Percentiles rank a stretch among this genome's conserved stretches.
phyloP scores from a whole-genome alignment of 2,888 invertebrate species.

The Tiliacea citrago region DNA sequence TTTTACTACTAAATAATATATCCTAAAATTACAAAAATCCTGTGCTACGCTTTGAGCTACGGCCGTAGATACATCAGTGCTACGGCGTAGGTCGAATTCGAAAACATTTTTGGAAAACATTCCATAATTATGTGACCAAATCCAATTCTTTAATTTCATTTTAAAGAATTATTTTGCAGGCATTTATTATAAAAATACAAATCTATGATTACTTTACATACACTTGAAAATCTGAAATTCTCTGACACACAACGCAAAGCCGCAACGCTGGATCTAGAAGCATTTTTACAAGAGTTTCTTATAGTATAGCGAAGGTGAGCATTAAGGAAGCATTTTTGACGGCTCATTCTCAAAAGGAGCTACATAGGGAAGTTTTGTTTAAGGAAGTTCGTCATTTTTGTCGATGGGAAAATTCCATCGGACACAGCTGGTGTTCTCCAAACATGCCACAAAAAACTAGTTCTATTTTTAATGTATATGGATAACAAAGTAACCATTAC shows the following conservation, averaged over 20 bases:
- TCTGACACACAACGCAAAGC: background rate
- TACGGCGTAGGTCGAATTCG: slow-evolving; percentile 16
- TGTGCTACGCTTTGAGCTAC: background rate
- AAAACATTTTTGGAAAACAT: background rate
- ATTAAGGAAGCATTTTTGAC: background rate
- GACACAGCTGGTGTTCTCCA: background rate
- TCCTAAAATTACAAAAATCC: background rate
- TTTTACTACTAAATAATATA: too few species aligned
- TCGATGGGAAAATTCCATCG: background rate
- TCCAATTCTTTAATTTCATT: background rate
- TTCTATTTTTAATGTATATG: background rate
- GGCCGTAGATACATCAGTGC: background rate
- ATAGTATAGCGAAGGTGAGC: background rate
- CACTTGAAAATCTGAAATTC: background rate
- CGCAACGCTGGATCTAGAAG: background rate
- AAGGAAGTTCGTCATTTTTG: background rate
- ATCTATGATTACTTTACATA: background rate
- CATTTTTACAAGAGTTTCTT: background rate
- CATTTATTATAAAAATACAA: background rate
- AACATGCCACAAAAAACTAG: background rate
- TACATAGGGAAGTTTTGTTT: background rate
- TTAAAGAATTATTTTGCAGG: background rate
- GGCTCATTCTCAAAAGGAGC: background rate
- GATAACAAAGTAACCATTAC: slow-evolving; percentile 5
- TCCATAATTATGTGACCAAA: background rate